phyloP scores from a whole-genome alignment of 2,113 vertebrate genomes.

The Haemorhous mexicanus region DNA sequence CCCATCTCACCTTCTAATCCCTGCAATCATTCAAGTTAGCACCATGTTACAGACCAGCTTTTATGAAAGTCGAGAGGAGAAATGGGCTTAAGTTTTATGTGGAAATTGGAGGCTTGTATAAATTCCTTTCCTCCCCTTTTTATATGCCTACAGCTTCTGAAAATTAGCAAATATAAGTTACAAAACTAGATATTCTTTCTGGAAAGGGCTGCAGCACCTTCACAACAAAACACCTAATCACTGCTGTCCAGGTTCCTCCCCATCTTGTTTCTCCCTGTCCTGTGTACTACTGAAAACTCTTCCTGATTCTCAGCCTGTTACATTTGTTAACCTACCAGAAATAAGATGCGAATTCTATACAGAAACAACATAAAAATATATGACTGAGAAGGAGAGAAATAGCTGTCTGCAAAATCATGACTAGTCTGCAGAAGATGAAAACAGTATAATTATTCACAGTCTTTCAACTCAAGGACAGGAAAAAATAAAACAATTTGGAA shows the following conservation, averaged over 20 bases:
- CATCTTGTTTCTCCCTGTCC: neutral
- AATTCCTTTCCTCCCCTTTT: neutral
- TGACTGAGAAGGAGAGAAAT: neutral
- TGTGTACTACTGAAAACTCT: neutral
- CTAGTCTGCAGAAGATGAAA: neutral
- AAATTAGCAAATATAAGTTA: neutral
- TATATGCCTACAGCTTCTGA: neutral
- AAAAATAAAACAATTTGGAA: neutral
- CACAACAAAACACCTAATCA: neutral
- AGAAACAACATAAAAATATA: neutral
- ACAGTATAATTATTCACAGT: neutral
- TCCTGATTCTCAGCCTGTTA: neutral
- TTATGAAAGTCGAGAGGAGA: neutral
- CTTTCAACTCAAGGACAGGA: neutral
- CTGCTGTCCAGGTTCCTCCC: neutral
- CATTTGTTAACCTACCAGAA: neutral
- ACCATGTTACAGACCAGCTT: neutral
- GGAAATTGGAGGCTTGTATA: neutral
- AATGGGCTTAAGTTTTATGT: neutral
- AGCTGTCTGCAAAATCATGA: neutral
- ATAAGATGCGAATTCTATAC: neutral
- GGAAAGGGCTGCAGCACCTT: neutral
- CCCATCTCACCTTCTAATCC: conserved; percentile 4
- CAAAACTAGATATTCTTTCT: neutral
- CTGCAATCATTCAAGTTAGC: conserved; percentile 30